Evolutionary conservation across 2,113 vertebrate species (phyloP).

Genomic region (Macroglossus sobrinus): DNA sequence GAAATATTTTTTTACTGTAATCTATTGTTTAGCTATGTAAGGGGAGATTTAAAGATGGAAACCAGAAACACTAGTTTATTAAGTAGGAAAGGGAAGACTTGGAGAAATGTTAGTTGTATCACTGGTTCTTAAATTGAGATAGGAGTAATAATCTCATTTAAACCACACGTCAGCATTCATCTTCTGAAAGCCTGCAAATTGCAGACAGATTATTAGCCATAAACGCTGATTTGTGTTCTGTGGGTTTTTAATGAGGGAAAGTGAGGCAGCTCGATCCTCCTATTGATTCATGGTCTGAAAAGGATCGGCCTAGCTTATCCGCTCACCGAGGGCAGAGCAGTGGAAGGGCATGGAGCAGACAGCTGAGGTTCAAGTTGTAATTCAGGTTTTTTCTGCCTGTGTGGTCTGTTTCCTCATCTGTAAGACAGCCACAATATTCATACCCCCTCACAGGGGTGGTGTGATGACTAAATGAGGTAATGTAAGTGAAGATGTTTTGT

Average conservation of each 20-base stretch:
- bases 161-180: constrained; percentile 23
- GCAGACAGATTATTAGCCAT: background rate
- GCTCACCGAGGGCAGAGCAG: background rate
- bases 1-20: constrained; percentile 26
- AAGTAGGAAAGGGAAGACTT: constrained; percentile 37
- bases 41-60: constrained; percentile 39
- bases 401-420: background rate
- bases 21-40: background rate
- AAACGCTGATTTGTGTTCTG: constrained; percentile 45
- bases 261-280: background rate
- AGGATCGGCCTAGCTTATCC: background rate
- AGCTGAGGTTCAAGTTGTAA: background rate
- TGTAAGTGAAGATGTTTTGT: background rate
- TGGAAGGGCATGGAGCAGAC: background rate
- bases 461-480: background rate
- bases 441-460: background rate
- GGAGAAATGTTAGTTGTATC: constrained; percentile 49
- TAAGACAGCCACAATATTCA: background rate
- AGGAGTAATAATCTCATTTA: constrained; percentile 61
- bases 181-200: constrained; percentile 49
- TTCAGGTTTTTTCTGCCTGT: background rate
- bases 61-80: constrained; percentile 43
- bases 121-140: constrained; percentile 32
- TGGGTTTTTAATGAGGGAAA: constrained; percentile 39
- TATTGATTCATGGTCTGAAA: background rate